Evolutionary conservation across 2,113 vertebrate genomes (phyloP).

Genomic region (human): DNA sequence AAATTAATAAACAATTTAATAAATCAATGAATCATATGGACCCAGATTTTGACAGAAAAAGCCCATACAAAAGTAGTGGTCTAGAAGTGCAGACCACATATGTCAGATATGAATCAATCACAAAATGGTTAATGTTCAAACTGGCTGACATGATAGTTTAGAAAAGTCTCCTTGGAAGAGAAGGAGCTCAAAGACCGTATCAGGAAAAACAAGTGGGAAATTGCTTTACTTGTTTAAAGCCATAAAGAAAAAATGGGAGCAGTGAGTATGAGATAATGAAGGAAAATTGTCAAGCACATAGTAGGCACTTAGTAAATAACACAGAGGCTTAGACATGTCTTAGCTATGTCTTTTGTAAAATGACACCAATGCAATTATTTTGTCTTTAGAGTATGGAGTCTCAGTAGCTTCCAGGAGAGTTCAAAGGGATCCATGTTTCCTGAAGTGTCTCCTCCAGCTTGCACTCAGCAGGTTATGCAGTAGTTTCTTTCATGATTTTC

Average conservation of each 20-base stretch:
- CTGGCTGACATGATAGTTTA: neutral
- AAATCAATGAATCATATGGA: neutral
- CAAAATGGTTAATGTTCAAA: neutral
- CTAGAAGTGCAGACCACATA: neutral
- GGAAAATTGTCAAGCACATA: neutral
- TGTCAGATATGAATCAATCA: neutral
- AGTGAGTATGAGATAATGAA: constrained; percentile 7
- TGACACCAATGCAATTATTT: neutral
- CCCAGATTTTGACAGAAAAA: neutral
- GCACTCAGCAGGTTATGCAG: neutral
- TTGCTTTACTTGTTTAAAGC: neutral
- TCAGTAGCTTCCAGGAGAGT: neutral
- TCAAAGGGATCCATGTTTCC: neutral
- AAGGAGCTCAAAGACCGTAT: neutral
- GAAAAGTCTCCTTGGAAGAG: neutral
- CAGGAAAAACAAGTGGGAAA: neutral
- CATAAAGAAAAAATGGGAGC: neutral
- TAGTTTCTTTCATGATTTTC: neutral
- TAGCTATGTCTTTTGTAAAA: neutral
- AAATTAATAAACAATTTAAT: neutral
- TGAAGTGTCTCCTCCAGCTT: neutral
- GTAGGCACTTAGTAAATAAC: neutral
- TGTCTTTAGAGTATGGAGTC: neutral
- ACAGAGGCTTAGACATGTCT: neutral
- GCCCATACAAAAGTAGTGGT: neutral